Percentiles rank a stretch among this genome's conserved stretches.
Evolutionary conservation across 2,797 vertebrate genomes (phyloP).

Genomic region (Sebastes iracundus): DNA sequence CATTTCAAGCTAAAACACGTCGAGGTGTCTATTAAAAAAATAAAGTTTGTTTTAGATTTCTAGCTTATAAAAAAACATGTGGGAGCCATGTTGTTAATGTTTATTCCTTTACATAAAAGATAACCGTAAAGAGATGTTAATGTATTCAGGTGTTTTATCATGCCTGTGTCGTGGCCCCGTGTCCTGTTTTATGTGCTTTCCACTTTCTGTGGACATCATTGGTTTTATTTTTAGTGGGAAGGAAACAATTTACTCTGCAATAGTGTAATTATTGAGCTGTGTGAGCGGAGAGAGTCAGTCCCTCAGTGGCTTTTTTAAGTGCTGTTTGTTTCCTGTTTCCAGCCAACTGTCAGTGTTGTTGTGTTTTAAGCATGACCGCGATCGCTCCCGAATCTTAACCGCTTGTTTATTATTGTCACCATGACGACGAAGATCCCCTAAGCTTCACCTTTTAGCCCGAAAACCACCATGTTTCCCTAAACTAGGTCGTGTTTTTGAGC

Average conservation of each 20-base stretch:
- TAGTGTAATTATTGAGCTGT: background rate
- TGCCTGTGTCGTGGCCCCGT: background rate
- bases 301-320: no score
- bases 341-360: no score
- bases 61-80: background rate
- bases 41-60: background rate
- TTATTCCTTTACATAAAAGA: background rate
- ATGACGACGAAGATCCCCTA: no score
- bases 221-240: background rate
- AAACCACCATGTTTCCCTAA: no score
- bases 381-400: no score
- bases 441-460: no score
- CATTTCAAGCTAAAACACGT: slow-evolving; percentile 11
- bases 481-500: no score
- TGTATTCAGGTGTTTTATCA: background rate
- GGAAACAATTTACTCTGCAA: background rate
- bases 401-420: no score
- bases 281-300: no score
- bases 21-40: background rate
- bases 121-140: fast-evolving
- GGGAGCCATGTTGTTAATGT: background rate
- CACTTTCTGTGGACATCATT: background rate
- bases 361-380: no score
- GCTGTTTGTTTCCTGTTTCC: no score
- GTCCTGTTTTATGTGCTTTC: background rate